Evolutionary conservation across 2,113 vertebrate species (phyloP).

Genomic region (Donacobius atricapilla): DNA sequence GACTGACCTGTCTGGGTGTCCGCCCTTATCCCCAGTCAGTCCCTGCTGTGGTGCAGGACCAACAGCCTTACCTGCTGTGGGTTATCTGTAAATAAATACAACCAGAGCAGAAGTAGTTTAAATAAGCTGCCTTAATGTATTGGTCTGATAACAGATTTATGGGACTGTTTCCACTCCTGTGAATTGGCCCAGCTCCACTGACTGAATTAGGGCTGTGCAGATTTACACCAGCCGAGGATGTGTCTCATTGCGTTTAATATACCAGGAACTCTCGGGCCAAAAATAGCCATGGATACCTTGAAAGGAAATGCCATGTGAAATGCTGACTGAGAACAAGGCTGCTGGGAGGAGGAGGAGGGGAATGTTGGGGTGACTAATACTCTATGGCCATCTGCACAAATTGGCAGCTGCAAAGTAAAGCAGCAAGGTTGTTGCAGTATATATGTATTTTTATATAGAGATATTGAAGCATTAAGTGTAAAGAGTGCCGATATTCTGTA

Average conservation of each 20-base stretch:
- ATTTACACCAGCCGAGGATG: slow-evolving; percentile 47
- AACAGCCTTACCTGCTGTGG: neutral
- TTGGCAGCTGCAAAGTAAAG: slow-evolving; percentile 51
- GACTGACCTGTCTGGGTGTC: neutral
- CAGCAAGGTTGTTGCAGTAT: neutral
- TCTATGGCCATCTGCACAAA: slow-evolving; percentile 17
- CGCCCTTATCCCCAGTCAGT: neutral
- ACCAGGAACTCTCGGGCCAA: slow-evolving; percentile 17
- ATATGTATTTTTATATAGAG: neutral
- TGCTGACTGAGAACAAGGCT: slow-evolving; percentile 29
- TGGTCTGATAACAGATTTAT: slow-evolving; percentile 49
- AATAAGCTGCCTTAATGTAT: neutral
- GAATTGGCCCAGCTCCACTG: neutral
- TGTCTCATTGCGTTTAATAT: neutral
- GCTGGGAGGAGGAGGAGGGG: slow-evolving; percentile 11
- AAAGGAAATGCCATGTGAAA: slow-evolving; percentile 64
- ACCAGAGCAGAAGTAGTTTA: neutral
- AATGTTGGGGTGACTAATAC: slow-evolving; percentile 43
- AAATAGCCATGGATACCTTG: slow-evolving; percentile 62
- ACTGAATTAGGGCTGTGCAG: neutral
- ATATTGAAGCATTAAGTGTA: slow-evolving; percentile 8
- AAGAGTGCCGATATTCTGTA: neutral
- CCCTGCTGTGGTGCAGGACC: neutral
- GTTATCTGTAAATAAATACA: slow-evolving; percentile 8
- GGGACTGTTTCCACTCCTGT: neutral